Percentiles rank a stretch among this genome's conserved stretches.
Conservation (phyloP, 2,113 vertebrate species). For the Ctenomys sociabilis region DNA sequence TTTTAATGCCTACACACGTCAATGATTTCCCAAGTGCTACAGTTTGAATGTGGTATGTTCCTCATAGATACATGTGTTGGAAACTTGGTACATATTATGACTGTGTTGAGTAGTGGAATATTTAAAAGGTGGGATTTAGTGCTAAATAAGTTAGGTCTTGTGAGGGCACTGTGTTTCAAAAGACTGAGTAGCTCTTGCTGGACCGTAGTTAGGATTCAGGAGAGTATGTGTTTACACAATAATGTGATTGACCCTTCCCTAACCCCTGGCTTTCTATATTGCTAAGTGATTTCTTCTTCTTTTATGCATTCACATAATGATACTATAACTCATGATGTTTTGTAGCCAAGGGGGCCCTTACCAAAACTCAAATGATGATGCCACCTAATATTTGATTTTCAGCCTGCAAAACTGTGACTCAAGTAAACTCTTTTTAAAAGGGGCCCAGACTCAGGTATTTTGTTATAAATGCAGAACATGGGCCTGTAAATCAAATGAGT, state of each 20-base stretch:
- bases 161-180: not conserved
- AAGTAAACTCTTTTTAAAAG: not conserved
- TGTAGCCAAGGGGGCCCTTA: not conserved
- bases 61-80: not conserved
- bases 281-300: not conserved
- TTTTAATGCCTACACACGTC: slow-evolving; percentile 42
- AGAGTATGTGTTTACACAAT: not conserved
- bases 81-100: not conserved
- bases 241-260: not conserved
- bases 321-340: not conserved
- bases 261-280: not conserved
- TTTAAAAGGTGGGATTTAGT: not conserved
- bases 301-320: not conserved
- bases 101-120: not conserved
- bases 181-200: not conserved
- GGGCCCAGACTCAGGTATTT: not conserved
- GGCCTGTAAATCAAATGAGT: not conserved
- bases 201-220: not conserved
- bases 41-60: not conserved
- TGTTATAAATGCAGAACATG: not conserved
- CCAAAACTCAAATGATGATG: not conserved
- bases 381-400: not conserved
- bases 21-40: not conserved
- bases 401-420: not conserved
- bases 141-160: not conserved